Evolutionary conservation across 2,113 vertebrate genomes (phyloP).

Genomic region (Deroptyus accipitrinus): DNA sequence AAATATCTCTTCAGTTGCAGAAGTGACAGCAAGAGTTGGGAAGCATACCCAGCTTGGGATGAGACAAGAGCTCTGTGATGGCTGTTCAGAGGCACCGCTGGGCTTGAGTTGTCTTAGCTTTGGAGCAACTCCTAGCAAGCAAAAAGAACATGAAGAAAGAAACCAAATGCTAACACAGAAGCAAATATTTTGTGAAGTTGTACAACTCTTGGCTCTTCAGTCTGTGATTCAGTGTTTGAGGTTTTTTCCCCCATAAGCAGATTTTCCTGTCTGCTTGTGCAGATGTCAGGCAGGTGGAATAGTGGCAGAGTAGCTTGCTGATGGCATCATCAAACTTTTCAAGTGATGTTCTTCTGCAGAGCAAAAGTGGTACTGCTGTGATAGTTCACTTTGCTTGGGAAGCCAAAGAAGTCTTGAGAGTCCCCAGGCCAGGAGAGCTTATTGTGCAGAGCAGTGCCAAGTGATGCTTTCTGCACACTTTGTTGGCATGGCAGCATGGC

Average conservation of each 20-base stretch:
- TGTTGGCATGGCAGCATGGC: background rate
- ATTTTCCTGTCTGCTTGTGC: background rate
- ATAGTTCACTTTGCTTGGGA: background rate
- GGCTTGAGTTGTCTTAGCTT: background rate
- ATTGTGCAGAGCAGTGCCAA: background rate
- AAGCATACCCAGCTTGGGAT: background rate
- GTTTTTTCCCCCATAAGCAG: background rate
- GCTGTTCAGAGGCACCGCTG: background rate
- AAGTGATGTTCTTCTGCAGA: background rate
- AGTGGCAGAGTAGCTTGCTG: background rate
- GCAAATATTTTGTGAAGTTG: background rate
- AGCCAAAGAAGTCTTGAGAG: background rate
- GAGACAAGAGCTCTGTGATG: background rate
- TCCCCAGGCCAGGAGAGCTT: background rate
- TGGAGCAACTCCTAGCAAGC: accelerated
- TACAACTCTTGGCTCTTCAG: background rate
- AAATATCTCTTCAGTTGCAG: background rate
- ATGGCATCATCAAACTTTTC: background rate
- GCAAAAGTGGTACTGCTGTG: background rate
- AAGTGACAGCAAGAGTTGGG: background rate
- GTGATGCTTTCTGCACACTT: background rate
- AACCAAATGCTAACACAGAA: background rate
- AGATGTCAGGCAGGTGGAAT: background rate
- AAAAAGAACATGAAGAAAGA: background rate
- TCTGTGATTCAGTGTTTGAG: background rate